These are phyloP conservation scores for Cephus cinctus DNA, from an alignment of 1,140 invertebrate species.

Conservation along the genomic window DNA sequence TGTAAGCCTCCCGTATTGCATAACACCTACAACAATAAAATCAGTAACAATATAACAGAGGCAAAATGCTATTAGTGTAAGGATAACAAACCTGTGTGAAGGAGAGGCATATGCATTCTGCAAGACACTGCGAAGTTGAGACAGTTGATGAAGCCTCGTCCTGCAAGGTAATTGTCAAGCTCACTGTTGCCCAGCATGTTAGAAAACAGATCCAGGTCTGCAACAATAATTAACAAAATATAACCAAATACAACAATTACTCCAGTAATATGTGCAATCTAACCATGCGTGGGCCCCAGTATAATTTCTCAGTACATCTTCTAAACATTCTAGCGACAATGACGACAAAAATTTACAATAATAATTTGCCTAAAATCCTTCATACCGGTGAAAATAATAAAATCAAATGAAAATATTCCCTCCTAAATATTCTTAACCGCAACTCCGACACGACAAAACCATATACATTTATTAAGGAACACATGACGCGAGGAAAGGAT, in stretches of 20 bases:
- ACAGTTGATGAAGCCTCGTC: slow-evolving; percentile 30
- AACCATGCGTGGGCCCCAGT: neutral
- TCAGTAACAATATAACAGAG: slow-evolving; percentile 6
- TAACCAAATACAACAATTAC: neutral
- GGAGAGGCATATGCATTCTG: slow-evolving; percentile 78
- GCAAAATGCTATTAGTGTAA: neutral
- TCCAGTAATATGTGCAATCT: neutral
- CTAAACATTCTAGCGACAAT: no score
- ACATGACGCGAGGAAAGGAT: neutral
- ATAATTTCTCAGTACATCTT: no score
- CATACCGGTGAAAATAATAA: no score
- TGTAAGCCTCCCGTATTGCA: slow-evolving; percentile 80
- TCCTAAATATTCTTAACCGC: no score
- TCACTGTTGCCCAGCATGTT: slow-evolving; percentile 40
- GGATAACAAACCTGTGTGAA: slow-evolving; percentile 72
- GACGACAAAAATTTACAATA: no score
- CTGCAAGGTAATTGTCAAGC: slow-evolving; percentile 27
- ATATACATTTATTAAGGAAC: neutral
- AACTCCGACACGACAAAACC: no score
- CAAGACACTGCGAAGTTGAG: slow-evolving; percentile 57
- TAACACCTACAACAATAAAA: slow-evolving; percentile 64
- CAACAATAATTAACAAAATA: neutral
- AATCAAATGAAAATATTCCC: no score
- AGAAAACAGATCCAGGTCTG: slow-evolving; percentile 45
- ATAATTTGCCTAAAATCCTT: no score